Conservation (phyloP, 2,113 vertebrate genomes). For the Tachuris rubrigastra region DNA sequence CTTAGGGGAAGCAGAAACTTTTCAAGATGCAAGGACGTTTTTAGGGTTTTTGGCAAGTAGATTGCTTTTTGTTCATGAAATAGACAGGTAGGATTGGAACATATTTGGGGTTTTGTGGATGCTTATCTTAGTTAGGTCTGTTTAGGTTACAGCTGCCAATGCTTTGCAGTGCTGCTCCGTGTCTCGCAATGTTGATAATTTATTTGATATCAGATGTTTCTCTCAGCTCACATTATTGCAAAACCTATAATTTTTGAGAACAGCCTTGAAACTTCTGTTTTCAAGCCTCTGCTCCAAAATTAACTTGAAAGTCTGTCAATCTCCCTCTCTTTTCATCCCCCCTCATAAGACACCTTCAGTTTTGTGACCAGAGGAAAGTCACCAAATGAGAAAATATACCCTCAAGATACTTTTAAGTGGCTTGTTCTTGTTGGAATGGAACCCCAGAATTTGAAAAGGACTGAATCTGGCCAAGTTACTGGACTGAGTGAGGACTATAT, state of each 20-base stretch:
- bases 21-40: background rate
- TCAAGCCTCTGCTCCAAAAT: background rate
- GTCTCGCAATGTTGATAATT: fast-evolving
- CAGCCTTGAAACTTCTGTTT: background rate
- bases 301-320: background rate
- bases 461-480: background rate
- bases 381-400: background rate
- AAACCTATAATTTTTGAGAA: background rate
- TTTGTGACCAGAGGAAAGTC: background rate
- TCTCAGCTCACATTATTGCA: background rate
- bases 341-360: background rate
- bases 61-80: background rate
- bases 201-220: background rate
- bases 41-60: background rate
- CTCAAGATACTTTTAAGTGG: background rate
- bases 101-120: background rate
- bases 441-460: background rate
- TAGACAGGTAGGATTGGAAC: background rate
- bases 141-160: background rate
- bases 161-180: background rate
- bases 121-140: background rate
- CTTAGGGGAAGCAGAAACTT: background rate
- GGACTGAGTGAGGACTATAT: background rate
- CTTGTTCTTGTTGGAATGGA: background rate
- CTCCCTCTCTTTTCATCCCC: background rate